Evolutionary conservation across 2,888 invertebrate species (phyloP), one percentile per base, ranked within the genome.

Genomic region (Ormyrus labotus): DNA sequence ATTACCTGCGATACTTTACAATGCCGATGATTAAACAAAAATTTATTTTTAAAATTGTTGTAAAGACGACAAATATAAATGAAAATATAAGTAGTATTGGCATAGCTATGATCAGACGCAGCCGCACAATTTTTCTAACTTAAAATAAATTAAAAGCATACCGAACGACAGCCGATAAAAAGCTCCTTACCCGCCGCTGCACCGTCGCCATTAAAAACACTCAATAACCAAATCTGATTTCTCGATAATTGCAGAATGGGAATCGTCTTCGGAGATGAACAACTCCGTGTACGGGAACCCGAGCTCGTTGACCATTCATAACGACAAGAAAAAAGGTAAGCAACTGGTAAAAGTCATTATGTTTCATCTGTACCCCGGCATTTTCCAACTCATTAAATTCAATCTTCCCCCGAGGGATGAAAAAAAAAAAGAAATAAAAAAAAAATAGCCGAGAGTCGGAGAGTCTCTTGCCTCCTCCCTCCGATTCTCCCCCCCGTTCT

Each of bases 211-310:
- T 9, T 10, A 53, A 9, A 53, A 53, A 57, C 8, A 19, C 19
- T 19, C 19, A 19, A 19, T 19, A 19, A 19, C 1, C 19, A 19
- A 19, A 19, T 19, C 19, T 19, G 19, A 19, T 57, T 69, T 63
- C 34, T 6, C 67, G 71, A 71, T 69, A 57, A 74, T 82, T 82
- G 73, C 81, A 92, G 92, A 90, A 83, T 92, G 91, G 90, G 92
- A 92, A 83, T 88, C 88, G 85, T 91, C 91, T 82, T 90, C 92
- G 77, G 91, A 91, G 83, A 90, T 92, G 90, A 93, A 93, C 91
- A 93, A 93, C 89, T 93, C 93, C 73, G 92, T 93, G 85, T 93
- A 93, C 89, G 93, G 94, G 81, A 93, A 93, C 87, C 92, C 93
- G 82, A 94, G 94, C 87, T 94, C 94, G 82, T 92, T 93, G 89